Base-by-base conservation (phyloP, 2,113 vertebrate species). In the Amblyornis subalaris region DNA sequence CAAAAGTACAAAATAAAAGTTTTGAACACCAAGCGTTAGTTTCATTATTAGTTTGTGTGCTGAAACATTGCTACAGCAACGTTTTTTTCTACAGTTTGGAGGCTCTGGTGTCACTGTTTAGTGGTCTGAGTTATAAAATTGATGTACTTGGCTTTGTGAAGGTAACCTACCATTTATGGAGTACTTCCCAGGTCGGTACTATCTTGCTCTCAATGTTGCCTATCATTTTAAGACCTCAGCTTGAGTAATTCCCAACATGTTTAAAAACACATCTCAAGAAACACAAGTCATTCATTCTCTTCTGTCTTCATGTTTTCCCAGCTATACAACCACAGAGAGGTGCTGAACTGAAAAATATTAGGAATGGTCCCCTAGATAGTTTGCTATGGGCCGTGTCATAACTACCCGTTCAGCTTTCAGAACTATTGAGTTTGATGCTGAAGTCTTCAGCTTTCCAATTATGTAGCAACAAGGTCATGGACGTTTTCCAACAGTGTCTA, bases 301-400 rank as follows among this genome's bases (percentile, higher is more conserved):
- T 70, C 54, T 2, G 0, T 53, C 40, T 81, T 60, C 44, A 7
- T 71, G 9, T 84, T 58, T 66, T 78, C 23, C 77, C 19, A 81
- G 5, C 17, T 73, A 4, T 19, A 25, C 0, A 5, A 31, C 21
- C 31, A 50, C 35, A 61, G 36, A 64, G 48, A 45, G 22, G 8
- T 23, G 10, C n/a, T 79, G 66, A 76, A 64, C 51, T 65, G 50
- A 72, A 78, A 65, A 72, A 57, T 14, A 40, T 4, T 1, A 3
- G 67, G 48, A 61, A 48, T 20, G 15, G 18, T 80, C 17, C 40
- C 15, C 40, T 88, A 20, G 10, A 36, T 78, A 15, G 38, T 71
- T 81, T 67, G 9, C 42, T 45, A 2, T 57, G 24, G 2, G 2
- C 29, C 0, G 0, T 47, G 33, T 73, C 1, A 0, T 64, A 24